phyloP scores from a whole-genome alignment of 2,113 vertebrate genomes.

The Rhea pennata region DNA sequence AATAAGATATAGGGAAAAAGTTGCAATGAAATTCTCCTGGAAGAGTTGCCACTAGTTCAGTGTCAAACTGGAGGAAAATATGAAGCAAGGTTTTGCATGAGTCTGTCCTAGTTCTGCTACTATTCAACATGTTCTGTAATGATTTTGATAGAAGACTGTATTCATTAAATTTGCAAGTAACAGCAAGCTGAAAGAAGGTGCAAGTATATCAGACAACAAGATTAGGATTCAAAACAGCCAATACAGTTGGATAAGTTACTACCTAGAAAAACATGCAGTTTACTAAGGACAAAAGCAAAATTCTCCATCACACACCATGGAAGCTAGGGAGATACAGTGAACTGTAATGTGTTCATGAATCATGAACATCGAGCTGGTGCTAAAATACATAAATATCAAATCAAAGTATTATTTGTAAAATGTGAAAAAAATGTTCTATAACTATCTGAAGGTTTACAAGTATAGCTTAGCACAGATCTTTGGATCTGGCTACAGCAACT shows the following conservation, averaged over 20 bases:
- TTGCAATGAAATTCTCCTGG: background rate
- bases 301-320: background rate
- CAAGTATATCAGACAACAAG: background rate
- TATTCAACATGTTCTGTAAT: background rate
- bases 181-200: background rate
- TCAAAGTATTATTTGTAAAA: background rate
- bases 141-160: background rate
- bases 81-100: background rate
- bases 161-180: background rate
- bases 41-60: background rate
- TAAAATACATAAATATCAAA: background rate
- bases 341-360: background rate
- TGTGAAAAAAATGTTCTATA: background rate
- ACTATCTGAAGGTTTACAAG: background rate
- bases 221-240: background rate
- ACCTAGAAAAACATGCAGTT: background rate
- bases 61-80: background rate
- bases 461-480: background rate
- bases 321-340: background rate
- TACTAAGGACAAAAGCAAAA: background rate
- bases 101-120: background rate
- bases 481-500: background rate
- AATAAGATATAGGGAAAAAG: background rate
- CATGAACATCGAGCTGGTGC: background rate
- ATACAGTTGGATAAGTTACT: background rate